These are phyloP conservation scores for Ochotona curzoniae DNA, from an alignment of 2,113 vertebrate genomes.

Conservation along the genomic window DNA sequence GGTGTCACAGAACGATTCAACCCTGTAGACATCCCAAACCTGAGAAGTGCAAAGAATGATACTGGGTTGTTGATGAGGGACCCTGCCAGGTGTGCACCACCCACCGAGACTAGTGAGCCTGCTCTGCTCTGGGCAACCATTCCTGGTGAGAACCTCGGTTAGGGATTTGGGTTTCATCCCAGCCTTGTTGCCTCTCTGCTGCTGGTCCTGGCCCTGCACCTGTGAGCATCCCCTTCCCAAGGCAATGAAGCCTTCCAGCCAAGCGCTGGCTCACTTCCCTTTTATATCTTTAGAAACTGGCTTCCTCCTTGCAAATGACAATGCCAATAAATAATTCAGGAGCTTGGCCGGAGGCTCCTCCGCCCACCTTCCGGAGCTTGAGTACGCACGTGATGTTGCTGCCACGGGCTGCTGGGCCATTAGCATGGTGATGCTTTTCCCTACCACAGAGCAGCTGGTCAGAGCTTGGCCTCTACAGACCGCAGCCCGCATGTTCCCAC, in stretches of 20 bases:
- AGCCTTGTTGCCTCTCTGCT: not conserved
- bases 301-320: conserved; percentile 44
- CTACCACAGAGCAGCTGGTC: not conserved
- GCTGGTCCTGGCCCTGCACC: not conserved
- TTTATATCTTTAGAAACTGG: conserved; percentile 14
- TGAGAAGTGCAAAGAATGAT: no score
- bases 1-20: no score
- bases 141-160: no score
- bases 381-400: no score
- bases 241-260: not conserved
- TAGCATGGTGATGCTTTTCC: not conserved
- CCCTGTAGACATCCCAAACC: no score
- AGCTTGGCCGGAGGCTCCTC: not conserved
- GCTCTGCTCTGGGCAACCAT: no score
- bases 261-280: not conserved
- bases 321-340: conserved; percentile 34
- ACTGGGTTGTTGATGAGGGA: no score
- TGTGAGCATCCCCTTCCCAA: not conserved
- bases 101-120: no score
- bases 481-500: accelerated
- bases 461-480: not conserved
- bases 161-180: no score
- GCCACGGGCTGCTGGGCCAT: not conserved
- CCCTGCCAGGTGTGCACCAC: no score
- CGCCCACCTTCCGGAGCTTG: not conserved